Evolutionary conservation across 2,797 vertebrate species (phyloP).

Genomic region (Pogoniulus pusillus): DNA sequence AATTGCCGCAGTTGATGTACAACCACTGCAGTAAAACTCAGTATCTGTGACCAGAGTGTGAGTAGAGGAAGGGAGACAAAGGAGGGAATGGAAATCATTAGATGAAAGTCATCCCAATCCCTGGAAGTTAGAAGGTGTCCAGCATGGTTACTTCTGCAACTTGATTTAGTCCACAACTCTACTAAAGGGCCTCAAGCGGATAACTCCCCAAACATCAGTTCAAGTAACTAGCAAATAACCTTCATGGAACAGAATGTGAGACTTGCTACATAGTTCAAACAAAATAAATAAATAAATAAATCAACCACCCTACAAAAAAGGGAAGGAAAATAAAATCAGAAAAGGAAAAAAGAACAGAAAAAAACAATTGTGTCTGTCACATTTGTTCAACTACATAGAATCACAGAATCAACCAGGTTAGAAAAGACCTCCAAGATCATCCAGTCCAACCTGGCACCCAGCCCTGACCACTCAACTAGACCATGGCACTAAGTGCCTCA

Average conservation of each 20-base stretch:
- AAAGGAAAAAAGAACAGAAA: neutral
- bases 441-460: no score
- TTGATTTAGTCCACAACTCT: neutral
- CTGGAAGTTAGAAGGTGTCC: neutral
- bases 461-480: no score
- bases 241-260: neutral
- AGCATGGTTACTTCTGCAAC: neutral
- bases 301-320: neutral
- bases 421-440: no score
- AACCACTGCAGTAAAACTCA: neutral
- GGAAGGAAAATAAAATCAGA: rapidly evolving
- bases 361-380: neutral
- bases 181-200: neutral
- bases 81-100: neutral
- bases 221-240: neutral
- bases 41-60: neutral
- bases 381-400: rapidly evolving
- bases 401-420: no score
- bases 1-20: neutral
- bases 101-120: neutral
- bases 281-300: neutral
- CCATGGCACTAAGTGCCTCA: no score
- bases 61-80: neutral
- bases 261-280: neutral
- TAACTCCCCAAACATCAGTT: neutral